A percentile compares a stretch with the other conserved stretches of the same genome.
Evolutionary conservation across 1,140 invertebrate species (phyloP).

Genomic region (Hycleus phaleratus): DNA sequence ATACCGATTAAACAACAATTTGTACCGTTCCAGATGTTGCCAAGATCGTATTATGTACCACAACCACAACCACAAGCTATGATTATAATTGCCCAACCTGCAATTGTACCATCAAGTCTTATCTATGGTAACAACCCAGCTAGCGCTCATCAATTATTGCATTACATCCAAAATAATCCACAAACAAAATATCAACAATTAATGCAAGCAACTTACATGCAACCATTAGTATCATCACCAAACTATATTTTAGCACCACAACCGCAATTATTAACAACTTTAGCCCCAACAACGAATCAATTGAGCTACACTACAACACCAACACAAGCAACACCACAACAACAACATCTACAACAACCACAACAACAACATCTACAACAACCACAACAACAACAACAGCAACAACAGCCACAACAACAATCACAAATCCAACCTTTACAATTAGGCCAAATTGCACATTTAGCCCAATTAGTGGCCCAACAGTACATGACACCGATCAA

Average conservation of each 20-base stretch:
- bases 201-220: constrained; percentile 2
- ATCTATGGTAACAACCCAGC: constrained; percentile 9
- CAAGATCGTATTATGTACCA: constrained; percentile 14
- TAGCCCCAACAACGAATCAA: background rate
- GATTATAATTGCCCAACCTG: constrained; percentile 29
- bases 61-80: constrained; percentile 21
- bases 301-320: background rate
- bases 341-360: constrained; percentile 1
- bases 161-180: constrained; percentile 29
- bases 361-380: constrained; percentile 11
- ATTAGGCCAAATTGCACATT: constrained; percentile 22
- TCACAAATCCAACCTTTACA: background rate
- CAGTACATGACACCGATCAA: constrained; percentile 15
- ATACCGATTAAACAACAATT: background rate
- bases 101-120: constrained; percentile 18
- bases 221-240: background rate
- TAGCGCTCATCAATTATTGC: constrained; percentile 22
- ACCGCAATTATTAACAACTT: constrained; percentile 3
- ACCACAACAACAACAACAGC: constrained; percentile 3
- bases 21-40: constrained; percentile 17
- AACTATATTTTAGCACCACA: constrained; percentile 10
- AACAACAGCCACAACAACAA: constrained; percentile 9
- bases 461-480: constrained; percentile 31
- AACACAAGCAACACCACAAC: constrained; percentile 1
- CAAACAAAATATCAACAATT: constrained; percentile 12